Conservation (phyloP, 2,888 invertebrate species). For the Arenicola marina region DNA sequence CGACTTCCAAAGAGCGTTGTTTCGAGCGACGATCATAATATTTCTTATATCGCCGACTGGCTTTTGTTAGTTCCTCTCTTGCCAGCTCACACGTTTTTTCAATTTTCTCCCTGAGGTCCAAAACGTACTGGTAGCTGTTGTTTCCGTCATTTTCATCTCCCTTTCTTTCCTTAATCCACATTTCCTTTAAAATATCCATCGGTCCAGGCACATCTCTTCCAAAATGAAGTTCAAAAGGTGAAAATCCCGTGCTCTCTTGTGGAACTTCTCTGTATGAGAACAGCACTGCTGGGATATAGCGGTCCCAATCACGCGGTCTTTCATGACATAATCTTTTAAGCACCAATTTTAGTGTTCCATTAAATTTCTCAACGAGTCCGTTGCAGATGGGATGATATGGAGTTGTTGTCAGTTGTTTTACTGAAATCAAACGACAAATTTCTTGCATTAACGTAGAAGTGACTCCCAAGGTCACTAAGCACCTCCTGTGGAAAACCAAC, state of each 20-base stretch:
- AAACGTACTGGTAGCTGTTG: not conserved
- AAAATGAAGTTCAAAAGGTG: constrained; percentile 34
- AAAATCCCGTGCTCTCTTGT: constrained; percentile 25
- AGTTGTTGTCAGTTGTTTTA: constrained; percentile 21
- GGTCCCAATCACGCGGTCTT: constrained; percentile 33
- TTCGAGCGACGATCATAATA: not conserved
- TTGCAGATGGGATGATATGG: constrained; percentile 30
- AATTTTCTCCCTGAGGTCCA: not conserved
- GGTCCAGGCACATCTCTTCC: constrained; percentile 33
- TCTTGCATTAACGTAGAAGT: constrained; percentile 28
- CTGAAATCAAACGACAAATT: constrained; percentile 21
- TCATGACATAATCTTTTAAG: constrained; percentile 19
- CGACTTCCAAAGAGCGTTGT: not conserved
- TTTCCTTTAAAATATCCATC: constrained; percentile 27
- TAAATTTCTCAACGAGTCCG: constrained; percentile 29
- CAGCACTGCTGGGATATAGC: constrained; percentile 24
- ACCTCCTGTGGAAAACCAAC: constrained; percentile 31
- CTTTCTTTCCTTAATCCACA: constrained; percentile 16
- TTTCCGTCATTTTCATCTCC: not conserved
- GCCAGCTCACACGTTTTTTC: not conserved
- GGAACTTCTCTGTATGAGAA: constrained; percentile 34
- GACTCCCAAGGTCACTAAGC: constrained; percentile 31
- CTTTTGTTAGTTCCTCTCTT: not conserved
- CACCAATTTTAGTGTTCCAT: constrained; percentile 30
- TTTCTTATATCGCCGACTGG: not conserved